Conservation (phyloP, 2,888 invertebrate species). For the Harpalus rufipes region DNA sequence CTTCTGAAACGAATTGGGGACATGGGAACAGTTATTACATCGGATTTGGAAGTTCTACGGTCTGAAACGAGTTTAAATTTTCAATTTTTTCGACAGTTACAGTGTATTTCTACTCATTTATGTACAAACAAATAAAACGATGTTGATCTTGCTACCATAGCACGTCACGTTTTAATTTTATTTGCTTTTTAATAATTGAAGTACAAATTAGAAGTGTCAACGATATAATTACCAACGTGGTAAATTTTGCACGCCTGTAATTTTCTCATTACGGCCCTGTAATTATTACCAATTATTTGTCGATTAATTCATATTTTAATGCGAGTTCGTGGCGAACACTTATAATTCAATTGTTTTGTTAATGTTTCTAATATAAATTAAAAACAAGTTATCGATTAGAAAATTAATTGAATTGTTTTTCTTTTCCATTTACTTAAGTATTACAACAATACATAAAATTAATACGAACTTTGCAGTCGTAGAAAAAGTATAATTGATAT, state of each 20-base stretch:
- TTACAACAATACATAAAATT: neutral
- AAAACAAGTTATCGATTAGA: conserved; percentile 13
- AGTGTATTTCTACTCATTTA: no score
- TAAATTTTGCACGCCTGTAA: conserved; percentile 31
- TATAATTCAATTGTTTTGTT: conserved; percentile 39
- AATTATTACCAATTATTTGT: conserved; percentile 35
- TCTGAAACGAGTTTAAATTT: no score
- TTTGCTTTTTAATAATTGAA: conserved; percentile 5
- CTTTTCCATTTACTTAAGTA: no score
- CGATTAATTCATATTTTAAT: conserved; percentile 43
- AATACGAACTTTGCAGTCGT: no score
- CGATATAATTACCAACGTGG: conserved; percentile 14
- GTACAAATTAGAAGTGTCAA: neutral
- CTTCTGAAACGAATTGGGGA: no score
- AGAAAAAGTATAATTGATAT: no score
- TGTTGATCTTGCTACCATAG: neutral
- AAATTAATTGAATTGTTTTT: conserved; percentile 20
- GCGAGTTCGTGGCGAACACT: neutral
- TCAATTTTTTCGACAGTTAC: no score
- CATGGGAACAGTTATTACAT: no score
- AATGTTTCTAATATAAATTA: conserved; percentile 50
- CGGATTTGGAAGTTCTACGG: no score
- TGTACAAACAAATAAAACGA: no score
- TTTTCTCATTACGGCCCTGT: conserved; percentile 21
- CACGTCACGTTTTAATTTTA: conserved; percentile 1